phyloP scores from a whole-genome alignment of 2,113 vertebrate species.

The Synchiropus splendidus region DNA sequence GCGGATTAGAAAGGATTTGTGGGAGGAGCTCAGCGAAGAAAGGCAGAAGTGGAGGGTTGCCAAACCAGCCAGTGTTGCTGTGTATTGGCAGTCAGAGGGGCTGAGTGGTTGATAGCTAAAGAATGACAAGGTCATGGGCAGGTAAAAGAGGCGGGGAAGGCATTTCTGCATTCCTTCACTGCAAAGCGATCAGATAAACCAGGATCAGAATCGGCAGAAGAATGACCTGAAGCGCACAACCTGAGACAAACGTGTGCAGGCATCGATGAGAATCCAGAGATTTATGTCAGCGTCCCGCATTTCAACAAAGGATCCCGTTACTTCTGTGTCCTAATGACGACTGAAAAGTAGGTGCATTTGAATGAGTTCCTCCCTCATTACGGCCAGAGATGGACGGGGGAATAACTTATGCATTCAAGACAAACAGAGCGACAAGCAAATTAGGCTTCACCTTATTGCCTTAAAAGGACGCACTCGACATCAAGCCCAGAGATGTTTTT shows the following conservation, averaged over 20 bases:
- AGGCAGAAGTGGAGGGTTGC: conserved; percentile 9
- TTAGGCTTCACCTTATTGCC: conserved; percentile 61
- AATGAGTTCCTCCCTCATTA: conserved; percentile 48
- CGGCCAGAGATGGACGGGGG: conserved; percentile 33
- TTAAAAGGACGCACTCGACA: conserved; percentile 50
- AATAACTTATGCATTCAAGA: conserved; percentile 58
- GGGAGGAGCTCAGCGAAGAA: not conserved
- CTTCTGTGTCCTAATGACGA: not conserved
- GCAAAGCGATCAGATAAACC: not conserved
- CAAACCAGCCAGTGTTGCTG: conserved; percentile 19
- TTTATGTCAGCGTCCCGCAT: too few species aligned
- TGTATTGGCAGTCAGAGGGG: conserved; percentile 29
- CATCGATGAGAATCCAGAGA: not conserved
- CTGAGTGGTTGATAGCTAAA: conserved; percentile 39
- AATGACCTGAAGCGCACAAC: too few species aligned
- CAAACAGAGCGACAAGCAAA: conserved; percentile 49
- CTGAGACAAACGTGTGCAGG: too few species aligned
- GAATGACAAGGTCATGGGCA: conserved; percentile 28
- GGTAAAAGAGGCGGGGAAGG: conserved; percentile 27
- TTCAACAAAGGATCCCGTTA: conserved; percentile 2
- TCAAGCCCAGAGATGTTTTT: conserved; percentile 45
- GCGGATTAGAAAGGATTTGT: conserved; percentile 12
- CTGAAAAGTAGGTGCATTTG: conserved; percentile 39
- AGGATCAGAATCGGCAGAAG: too few species aligned
- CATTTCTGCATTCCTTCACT: too few species aligned